Evolutionary conservation across 2,888 invertebrate species (phyloP).

Genomic region (Orthosia incerta): DNA sequence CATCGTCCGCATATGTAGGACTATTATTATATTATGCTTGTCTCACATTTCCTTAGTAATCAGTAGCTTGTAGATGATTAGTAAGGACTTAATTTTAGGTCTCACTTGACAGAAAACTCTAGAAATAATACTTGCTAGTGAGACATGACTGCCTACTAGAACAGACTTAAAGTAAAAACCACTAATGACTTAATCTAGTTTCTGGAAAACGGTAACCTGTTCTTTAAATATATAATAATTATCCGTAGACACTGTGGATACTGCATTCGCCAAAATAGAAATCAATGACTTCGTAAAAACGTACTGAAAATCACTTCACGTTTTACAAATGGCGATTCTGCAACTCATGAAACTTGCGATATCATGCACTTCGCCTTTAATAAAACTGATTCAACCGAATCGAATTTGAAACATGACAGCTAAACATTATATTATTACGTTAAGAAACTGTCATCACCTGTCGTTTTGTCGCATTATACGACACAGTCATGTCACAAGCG

Average conservation of each 20-base stretch:
- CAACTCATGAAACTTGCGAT: slow-evolving; percentile 27
- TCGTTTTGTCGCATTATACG: slow-evolving; percentile 19
- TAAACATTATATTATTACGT: slow-evolving; percentile 10
- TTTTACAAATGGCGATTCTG: slow-evolving; percentile 15
- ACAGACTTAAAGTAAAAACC: background rate
- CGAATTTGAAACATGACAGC: slow-evolving; percentile 5
- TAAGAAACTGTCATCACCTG: slow-evolving; percentile 42
- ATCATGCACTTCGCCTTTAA: slow-evolving; percentile 2
- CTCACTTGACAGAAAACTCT: slow-evolving; percentile 27
- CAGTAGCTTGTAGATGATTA: slow-evolving; percentile 24
- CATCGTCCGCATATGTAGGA: slow-evolving; percentile 62
- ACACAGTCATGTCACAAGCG: slow-evolving; percentile 25
- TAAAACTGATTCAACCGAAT: slow-evolving; percentile 1
- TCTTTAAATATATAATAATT: background rate
- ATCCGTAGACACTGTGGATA: slow-evolving; percentile 6
- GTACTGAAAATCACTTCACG: background rate
- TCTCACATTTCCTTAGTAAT: slow-evolving; percentile 62
- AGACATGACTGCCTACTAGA: background rate
- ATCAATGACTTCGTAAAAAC: slow-evolving; percentile 37
- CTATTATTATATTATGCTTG: slow-evolving; percentile 70
- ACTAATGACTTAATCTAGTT: slow-evolving; percentile 1
- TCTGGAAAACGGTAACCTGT: background rate
- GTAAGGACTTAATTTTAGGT: slow-evolving; percentile 40
- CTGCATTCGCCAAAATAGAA: slow-evolving; percentile 16
- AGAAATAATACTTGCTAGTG: slow-evolving; percentile 6